Evolutionary conservation across 2,113 vertebrate species (phyloP), one percentile per base, ranked within the genome.

Genomic region (Periophthalmodon schlosseri): DNA sequence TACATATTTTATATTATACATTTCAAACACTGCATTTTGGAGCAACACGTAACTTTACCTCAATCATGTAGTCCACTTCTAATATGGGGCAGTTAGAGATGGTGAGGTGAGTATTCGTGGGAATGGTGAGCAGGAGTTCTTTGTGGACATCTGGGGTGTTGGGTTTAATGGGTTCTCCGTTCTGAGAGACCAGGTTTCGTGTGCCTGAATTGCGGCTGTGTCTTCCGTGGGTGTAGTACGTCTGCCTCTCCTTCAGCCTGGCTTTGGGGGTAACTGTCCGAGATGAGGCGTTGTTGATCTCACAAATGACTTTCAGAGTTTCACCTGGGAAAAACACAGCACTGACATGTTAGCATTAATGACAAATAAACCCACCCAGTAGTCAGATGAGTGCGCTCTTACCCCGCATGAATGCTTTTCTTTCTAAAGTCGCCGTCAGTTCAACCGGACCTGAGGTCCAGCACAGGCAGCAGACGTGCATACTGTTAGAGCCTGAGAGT

Each of bases 81-180:
- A 91, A 11, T 77, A 91, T 72, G 72, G 49, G 70, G 85, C 89
- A 92, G 79, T 93, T 90, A 1, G 85, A 73, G 77, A 91, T 81
- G 74, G 76, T 72, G 68, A 46, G 16, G 0, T 70, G 0, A 0
- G 72, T 49, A 3, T 46, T 14, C 2, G 21, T 1, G 9, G 87
- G 88, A 33, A 93, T 81, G 4, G 60, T 10, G 34, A 89, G 33
- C 70, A n/a, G 28, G 23, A 90, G 60, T 69, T 79, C 77, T 12
- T 52, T 28, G 70, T 63, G 28, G 8, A 76, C 54, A 0, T 68
- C 57, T 20, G 67, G 44, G 14, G 71, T 67, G 36, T 77, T n/a
- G 28, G 73, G 44, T 0, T 0, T 15, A 8, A 90, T 2, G 1
- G 64, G 57, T 2, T 65, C 8, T 1, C 70, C 87, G 0, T 13